These are phyloP conservation scores for Steatocranus sp. DNA, from an alignment of 2,797 vertebrate genomes.

Conservation along the genomic window DNA sequence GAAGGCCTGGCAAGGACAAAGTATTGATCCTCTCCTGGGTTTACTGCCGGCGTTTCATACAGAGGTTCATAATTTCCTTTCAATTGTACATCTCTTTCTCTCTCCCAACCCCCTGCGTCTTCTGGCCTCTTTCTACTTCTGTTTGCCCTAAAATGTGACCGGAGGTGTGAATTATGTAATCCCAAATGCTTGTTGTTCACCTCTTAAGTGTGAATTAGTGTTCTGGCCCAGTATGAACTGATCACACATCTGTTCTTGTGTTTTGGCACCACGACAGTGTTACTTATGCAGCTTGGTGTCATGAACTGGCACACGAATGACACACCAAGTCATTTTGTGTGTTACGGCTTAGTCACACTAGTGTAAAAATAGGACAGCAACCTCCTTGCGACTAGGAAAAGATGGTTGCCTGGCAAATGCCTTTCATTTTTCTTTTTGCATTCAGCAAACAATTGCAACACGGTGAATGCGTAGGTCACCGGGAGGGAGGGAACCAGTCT, in stretches of 20 bases:
- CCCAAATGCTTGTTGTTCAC: constrained; percentile 26
- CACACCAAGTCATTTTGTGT: background rate
- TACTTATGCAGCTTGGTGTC: background rate
- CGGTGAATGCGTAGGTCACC: background rate
- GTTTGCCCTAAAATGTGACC: constrained; percentile 3
- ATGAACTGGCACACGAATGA: background rate
- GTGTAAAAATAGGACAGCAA: background rate
- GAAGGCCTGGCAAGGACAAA: constrained; percentile 70
- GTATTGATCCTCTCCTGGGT: constrained; percentile 46
- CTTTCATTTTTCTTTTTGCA: background rate
- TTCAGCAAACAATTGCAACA: background rate
- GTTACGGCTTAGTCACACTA: background rate
- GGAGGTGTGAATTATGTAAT: constrained; percentile 29
- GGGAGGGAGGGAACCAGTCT: background rate
- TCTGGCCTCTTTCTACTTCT: background rate
- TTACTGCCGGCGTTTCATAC: constrained; percentile 37
- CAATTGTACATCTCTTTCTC: constrained; percentile 35
- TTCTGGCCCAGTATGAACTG: constrained; percentile 1
- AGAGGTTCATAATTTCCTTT: constrained; percentile 42
- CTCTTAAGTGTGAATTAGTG: constrained; percentile 35
- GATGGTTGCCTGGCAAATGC: background rate
- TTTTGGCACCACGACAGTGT: constrained; percentile 17
- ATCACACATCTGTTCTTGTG: constrained; percentile 32
- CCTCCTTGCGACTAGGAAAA: background rate
- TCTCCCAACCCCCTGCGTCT: background rate